phyloP scores from a whole-genome alignment of 2,797 vertebrate genomes.

The Aeoliscus strigatus region DNA sequence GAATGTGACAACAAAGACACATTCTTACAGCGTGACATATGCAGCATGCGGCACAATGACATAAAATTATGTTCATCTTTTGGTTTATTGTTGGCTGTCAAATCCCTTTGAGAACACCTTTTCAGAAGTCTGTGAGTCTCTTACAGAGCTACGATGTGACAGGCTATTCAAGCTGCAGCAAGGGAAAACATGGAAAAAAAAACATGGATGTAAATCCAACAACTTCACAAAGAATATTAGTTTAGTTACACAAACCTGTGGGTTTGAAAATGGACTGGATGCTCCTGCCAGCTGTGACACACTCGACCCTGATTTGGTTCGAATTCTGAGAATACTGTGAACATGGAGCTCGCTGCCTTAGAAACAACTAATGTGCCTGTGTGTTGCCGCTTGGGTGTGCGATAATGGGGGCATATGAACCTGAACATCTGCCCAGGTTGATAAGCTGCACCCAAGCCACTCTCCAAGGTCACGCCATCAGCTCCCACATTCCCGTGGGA shows the following conservation, averaged over 20 bases:
- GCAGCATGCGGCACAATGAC: neutral
- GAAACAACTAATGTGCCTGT: constrained; percentile 3
- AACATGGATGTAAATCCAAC: too few species aligned
- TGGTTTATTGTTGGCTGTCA: constrained; percentile 2
- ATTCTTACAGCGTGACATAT: neutral
- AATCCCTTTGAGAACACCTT: neutral
- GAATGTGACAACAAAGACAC: constrained; percentile 20
- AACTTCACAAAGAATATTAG: too few species aligned
- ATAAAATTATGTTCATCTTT: constrained; percentile 4
- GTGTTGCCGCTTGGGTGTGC: constrained; percentile 1
- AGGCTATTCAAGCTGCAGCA: too few species aligned
- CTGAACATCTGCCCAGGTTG: constrained; percentile 48
- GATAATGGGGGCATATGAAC: constrained; percentile 23
- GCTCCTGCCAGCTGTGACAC: constrained; percentile 3
- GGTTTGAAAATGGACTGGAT: too few species aligned
- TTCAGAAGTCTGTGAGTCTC: too few species aligned
- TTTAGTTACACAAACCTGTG: too few species aligned
- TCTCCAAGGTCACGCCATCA: constrained; percentile 40
- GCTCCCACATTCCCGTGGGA: constrained; percentile 49
- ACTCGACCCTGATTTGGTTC: too few species aligned
- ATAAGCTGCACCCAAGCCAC: constrained; percentile 8
- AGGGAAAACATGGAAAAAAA: too few species aligned
- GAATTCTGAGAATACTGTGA: neutral
- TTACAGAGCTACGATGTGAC: too few species aligned
- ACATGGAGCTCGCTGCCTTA: constrained; percentile 1